Conservation (phyloP, 2,113 vertebrate genomes). For the Prunella fulvescens region DNA sequence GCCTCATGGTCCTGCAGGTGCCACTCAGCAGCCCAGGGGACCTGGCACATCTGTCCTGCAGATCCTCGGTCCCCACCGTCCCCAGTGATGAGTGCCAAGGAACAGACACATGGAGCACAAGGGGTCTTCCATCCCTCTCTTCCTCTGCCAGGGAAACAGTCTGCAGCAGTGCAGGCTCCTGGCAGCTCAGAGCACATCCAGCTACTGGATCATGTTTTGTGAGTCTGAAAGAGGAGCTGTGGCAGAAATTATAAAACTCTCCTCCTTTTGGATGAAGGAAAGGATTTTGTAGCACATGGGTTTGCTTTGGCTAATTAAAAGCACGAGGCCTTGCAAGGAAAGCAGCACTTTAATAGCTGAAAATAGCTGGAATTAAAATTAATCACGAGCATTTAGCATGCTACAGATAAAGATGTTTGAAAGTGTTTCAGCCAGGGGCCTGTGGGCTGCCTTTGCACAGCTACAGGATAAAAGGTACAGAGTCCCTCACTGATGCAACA, state of each 20-base stretch:
- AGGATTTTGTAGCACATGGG: slow-evolving; percentile 5
- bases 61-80: accelerated
- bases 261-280: neutral
- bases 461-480: neutral
- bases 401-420: slow-evolving; percentile 23
- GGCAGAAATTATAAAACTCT: neutral
- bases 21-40: neutral
- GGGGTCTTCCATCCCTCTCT: neutral
- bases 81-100: accelerated
- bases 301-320: slow-evolving; percentile 54
- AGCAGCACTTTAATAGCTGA: slow-evolving; percentile 1
- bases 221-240: neutral
- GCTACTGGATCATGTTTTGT: neutral
- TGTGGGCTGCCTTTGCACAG: neutral
- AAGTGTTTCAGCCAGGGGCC: neutral
- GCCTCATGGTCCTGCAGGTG: neutral
- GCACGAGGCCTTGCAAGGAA: neutral
- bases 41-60: accelerated
- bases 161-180: neutral
- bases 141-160: neutral
- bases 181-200: neutral
- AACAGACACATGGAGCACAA: neutral
- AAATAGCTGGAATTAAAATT: slow-evolving; percentile 56
- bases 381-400: neutral
- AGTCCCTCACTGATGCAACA: neutral